phyloP scores from a whole-genome alignment of 2,113 vertebrate genomes.

The Okapia johnstoni region DNA sequence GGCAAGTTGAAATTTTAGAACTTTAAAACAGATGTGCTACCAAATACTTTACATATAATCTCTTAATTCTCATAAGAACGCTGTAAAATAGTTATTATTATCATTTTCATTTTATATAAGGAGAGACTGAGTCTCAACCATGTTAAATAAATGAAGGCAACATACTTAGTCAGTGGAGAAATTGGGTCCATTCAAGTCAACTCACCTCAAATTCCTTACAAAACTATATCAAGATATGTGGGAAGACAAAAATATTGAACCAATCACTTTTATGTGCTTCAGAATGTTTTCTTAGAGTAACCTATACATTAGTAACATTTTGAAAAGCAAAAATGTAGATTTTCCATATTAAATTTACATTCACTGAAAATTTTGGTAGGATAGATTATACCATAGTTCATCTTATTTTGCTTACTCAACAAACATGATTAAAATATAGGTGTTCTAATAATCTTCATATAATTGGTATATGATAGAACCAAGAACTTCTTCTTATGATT shows the following conservation, averaged over 20 bases:
- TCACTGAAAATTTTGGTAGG: not conserved
- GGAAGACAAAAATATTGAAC: not conserved
- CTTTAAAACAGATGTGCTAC: not conserved
- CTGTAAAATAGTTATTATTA: not conserved
- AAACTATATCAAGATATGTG: not conserved
- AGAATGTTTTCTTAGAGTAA: not conserved
- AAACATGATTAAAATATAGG: not conserved
- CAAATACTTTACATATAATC: not conserved
- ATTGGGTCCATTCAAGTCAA: not conserved
- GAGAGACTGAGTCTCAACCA: not conserved
- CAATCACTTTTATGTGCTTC: not conserved
- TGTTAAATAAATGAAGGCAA: not conserved
- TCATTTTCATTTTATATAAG: not conserved
- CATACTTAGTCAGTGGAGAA: not conserved
- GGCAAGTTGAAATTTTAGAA: not conserved
- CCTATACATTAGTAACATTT: not conserved
- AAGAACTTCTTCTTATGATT: not conserved
- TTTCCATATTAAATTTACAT: not conserved
- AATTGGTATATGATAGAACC: not conserved
- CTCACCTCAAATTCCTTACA: not conserved
- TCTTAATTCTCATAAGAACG: not conserved
- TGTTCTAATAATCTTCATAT: not conserved
- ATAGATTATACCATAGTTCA: not conserved
- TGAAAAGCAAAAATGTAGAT: not conserved
- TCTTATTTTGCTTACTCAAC: not conserved